Base-by-base conservation (phyloP, 1,140 invertebrate species). In the Asbolus verrucosus region DNA sequence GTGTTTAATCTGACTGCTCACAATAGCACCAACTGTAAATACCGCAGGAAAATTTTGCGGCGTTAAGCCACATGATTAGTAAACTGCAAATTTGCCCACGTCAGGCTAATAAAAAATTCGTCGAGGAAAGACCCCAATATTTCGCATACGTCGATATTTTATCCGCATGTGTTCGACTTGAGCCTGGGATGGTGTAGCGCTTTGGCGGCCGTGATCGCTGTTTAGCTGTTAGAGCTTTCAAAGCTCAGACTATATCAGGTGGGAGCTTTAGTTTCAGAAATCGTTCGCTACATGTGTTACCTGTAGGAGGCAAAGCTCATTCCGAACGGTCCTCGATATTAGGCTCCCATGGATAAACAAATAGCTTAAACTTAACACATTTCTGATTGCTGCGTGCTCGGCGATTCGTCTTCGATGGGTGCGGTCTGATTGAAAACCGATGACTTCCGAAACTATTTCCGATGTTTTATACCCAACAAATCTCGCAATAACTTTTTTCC, bases 301-400 rank as follows among this genome's bases (percentile, higher is more conserved):
- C 72, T 70, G 36, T 62, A 46, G 67, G 60, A 54, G 71, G 71
- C 71, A 71, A 65, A 73, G 74, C 73, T 75, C 74, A 73, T 75
- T 70, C 31, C 16, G 5, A 59, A 43, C 62, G 5, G 65, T 63
- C 41, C 33, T 15, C 38, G 66, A 69, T 71, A 73, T 75, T 70
- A 73, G 71, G 71, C 71, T 36, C 71, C 71, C 66, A 60, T 14
- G 54, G 69, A 63, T 66, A 68, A 71, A 73, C 74, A 75, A 75
- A 75, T 75, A 68, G 69, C 74, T 68, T 67, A 73, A 75, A 73
- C 67, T 70, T 73, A 75, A 75, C 71, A 65, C 63, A 68, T 71
- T 73, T 75, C 69, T 70, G 69, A 75, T 73, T 71, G 74, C 69
- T 75, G 33, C n/a, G n/a, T 67, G 43, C 27, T 27, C 11, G 9